Evolutionary conservation across 2,797 vertebrate species (phyloP).

Genomic region (Chaenodraco wilsoni): DNA sequence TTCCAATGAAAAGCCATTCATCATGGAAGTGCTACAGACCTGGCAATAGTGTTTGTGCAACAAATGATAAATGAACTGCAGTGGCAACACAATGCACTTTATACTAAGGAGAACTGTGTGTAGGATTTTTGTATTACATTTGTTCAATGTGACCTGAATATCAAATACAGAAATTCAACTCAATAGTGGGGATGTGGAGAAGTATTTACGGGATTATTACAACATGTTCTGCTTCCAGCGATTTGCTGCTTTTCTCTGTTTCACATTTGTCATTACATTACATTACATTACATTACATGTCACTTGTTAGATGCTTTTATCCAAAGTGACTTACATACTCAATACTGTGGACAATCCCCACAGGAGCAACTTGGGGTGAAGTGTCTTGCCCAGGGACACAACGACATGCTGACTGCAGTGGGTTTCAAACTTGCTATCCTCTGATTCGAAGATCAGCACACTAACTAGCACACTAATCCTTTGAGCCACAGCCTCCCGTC

Average conservation of each 20-base stretch:
- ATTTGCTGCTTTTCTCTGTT: not conserved
- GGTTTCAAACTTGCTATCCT: too few relatives aligned
- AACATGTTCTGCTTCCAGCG: not conserved
- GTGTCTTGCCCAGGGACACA: too few relatives aligned
- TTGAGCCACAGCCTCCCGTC: too few relatives aligned
- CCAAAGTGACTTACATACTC: too few relatives aligned
- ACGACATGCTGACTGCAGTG: too few relatives aligned
- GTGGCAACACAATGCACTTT: constrained; percentile 16
- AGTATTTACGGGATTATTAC: not conserved
- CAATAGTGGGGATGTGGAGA: not conserved
- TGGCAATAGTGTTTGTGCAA: constrained; percentile 37
- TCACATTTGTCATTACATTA: not conserved
- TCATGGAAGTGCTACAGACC: constrained; percentile 37
- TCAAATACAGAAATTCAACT: not conserved
- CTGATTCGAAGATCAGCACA: too few relatives aligned
- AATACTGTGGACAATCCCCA: too few relatives aligned
- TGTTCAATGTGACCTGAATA: not conserved
- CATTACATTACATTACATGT: too few relatives aligned
- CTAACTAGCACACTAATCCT: too few relatives aligned
- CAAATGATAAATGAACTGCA: constrained; percentile 7
- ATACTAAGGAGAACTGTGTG: not conserved
- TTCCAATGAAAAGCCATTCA: constrained; percentile 41
- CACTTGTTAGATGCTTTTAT: too few relatives aligned
- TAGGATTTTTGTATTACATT: not conserved
- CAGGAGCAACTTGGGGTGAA: too few relatives aligned